Percentiles rank a stretch among this genome's conserved stretches.
These are phyloP conservation scores for Neoarius graeffei DNA, from an alignment of 2,113 vertebrate genomes.

Conservation along the genomic window DNA sequence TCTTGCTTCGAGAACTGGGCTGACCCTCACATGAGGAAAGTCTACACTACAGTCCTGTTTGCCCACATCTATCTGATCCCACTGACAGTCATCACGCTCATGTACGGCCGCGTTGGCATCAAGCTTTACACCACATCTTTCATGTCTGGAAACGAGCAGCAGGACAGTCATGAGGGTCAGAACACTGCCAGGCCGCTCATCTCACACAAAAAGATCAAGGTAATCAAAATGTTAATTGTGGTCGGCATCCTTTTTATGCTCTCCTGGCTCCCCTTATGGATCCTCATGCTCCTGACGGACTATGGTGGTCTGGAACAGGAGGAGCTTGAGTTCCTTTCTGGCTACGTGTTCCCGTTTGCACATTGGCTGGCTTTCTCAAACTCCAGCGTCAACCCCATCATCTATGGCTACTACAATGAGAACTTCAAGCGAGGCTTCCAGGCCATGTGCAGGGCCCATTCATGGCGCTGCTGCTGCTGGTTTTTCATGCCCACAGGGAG, in stretches of 20 bases:
- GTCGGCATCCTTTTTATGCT: constrained; percentile 78
- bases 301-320: constrained; percentile 68
- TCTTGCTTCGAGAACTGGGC: constrained; percentile 78
- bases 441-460: constrained; percentile 62
- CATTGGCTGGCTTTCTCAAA: constrained; percentile 84
- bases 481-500: neutral
- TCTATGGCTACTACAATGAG: constrained; percentile 82
- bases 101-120: constrained; percentile 75
- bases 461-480: constrained; percentile 49
- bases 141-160: constrained; percentile 58
- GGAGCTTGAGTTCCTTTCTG: constrained; percentile 70
- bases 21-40: constrained; percentile 72
- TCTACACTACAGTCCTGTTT: constrained; percentile 78
- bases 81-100: constrained; percentile 70
- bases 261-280: constrained; percentile 82
- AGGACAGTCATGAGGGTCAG: constrained; percentile 3
- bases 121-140: constrained; percentile 72
- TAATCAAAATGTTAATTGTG: constrained; percentile 80
- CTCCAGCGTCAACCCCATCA: constrained; percentile 79
- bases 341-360: constrained; percentile 78
- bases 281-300: constrained; percentile 77
- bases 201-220: constrained; percentile 74
- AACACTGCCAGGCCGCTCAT: constrained; percentile 58
- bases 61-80: constrained; percentile 76
- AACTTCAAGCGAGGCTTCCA: constrained; percentile 80